Base-by-base conservation (phyloP, 2,797 vertebrate genomes). In the Salmo trutta region DNA sequence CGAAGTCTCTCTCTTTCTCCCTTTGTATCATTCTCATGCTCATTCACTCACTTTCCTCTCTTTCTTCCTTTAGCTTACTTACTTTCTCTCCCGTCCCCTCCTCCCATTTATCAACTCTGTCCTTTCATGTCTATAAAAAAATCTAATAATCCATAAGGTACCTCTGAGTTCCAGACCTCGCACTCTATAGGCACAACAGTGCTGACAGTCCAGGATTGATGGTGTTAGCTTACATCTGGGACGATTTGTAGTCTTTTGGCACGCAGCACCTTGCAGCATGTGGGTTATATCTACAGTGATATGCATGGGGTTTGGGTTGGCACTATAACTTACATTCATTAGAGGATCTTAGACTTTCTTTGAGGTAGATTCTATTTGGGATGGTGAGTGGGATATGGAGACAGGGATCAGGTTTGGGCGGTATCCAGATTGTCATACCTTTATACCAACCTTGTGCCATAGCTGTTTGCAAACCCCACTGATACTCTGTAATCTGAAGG, bases 81-180 rank as follows among this genome's bases (percentile, higher is more conserved):
- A 14, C 41, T 47, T 47, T 47, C 78, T 82, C 68, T 52, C 73
- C 10, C 41, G 41, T 10, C 41, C 41, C 41, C 10, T 47, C 41
- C 10, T 47, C 41, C 12, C 10, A 47, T 47, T 47, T 10, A 47
- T 47, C 10, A 47, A 47, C 76, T 75, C 78, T 74, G 33, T 69
- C 54, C 54, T 77, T 75, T 65, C 59, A 54, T 77, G 51, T 72
- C 81, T 24, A 36, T 33, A 0, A 47, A 47, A 47, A 47, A 8
- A 52, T 7, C 1, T 7, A 59, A 73, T 67, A 68, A 10, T 75
- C 36, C 76, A 29, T 29, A 83, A 77, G 69, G 75, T 75, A 75
- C 69, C 69, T 71, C 29, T 16, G 52, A 68, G 73, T 87, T 79
- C 56, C 70, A 74, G 87, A 82, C 65, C 81, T 80, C 84, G 71